These are phyloP conservation scores for Chromobotia macracanthus DNA, from an alignment of 2,797 vertebrate genomes.

Conservation along the genomic window DNA sequence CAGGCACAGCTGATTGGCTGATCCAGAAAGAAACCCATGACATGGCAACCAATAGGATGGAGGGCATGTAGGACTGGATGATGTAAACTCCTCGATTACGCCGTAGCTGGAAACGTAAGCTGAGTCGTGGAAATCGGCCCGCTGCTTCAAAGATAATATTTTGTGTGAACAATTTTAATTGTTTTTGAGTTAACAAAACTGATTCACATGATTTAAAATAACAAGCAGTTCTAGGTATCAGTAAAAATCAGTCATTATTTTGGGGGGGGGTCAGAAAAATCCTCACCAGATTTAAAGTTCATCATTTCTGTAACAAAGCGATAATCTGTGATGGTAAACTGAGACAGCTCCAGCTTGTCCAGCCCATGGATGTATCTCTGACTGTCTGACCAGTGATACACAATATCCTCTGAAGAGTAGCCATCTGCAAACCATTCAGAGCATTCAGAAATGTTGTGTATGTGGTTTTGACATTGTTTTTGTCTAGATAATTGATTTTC, in stretches of 20 bases:
- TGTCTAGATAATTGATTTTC: neutral
- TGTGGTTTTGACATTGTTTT: neutral
- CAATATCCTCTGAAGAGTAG: conserved; percentile 95
- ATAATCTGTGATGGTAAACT: conserved; percentile 96
- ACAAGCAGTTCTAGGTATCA: neutral
- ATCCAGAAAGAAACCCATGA: conserved; percentile 99
- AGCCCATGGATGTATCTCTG: conserved; percentile 93
- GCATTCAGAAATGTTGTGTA: conserved; percentile 29
- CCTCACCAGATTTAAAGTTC: conserved; percentile 96
- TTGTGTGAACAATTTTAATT: neutral
- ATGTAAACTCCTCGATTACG: conserved; percentile 96
- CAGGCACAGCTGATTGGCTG: conserved; percentile 96
- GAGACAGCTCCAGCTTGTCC: conserved; percentile 94
- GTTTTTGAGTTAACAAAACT: neutral
- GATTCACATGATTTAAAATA: neutral
- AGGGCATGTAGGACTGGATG: conserved; percentile 98
- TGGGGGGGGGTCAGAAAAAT: too few relatives aligned
- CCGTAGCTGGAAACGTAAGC: conserved; percentile 89
- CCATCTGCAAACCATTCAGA: conserved; percentile 80
- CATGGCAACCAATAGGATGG: conserved; percentile 95
- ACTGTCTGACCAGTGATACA: conserved; percentile 97
- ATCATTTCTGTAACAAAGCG: conserved; percentile 90
- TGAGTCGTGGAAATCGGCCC: conserved; percentile 92
- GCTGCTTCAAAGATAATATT: conserved; percentile 70
- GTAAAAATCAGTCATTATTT: too few relatives aligned